Evolutionary conservation across 2,888 invertebrate species (phyloP), one percentile per base, ranked within the genome.

Genomic region (Anarsia innoxiella): DNA sequence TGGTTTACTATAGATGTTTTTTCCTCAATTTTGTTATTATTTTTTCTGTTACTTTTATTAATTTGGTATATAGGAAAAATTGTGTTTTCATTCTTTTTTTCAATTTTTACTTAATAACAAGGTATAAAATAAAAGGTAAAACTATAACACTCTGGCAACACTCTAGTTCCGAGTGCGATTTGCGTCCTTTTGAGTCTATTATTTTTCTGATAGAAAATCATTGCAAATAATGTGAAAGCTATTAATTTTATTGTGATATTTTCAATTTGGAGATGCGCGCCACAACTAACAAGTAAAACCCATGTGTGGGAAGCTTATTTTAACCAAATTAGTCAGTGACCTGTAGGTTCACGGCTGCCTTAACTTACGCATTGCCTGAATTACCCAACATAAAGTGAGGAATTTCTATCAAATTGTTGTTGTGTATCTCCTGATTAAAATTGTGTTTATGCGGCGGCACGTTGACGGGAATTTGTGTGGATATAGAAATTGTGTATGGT

Each of bases 301-400:
- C 49, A 39, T 38, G 14, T 36, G 23, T 30, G 46, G 40, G 25
- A 42, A 41, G 40, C 14, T 51, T 51, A 42, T 53, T 40, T 53
- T 50, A n/a, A 51, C 44, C 45, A 52, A 64, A 66, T 65, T 56
- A 59, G 55, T 59, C 57, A 64, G 64, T 69, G 73, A 74, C 71
- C 74, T 65, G 53, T 53, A 66, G 67, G 74, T 73, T 77, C 74
- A 74, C 66, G 75, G 76, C 66, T 75, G 67, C 68, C 63, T 55
- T 67, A 65, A 62, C 59, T 62, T 58, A 70, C 66, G 68, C 68
- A 70, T 69, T 63, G 64, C 69, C 66, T 31, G 34, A 40, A 66
- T 73, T 72, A 66, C 71, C 64, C 71, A 73, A 71, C 25, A 19
- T 19, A 19, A 19, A 19, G 68, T n/a, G n/a, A n/a, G n/a, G n/a